A percentile compares a stretch with the other conserved stretches of the same genome.
phyloP scores from a whole-genome alignment of 2,113 vertebrate genomes.

The Petromus typicus region DNA sequence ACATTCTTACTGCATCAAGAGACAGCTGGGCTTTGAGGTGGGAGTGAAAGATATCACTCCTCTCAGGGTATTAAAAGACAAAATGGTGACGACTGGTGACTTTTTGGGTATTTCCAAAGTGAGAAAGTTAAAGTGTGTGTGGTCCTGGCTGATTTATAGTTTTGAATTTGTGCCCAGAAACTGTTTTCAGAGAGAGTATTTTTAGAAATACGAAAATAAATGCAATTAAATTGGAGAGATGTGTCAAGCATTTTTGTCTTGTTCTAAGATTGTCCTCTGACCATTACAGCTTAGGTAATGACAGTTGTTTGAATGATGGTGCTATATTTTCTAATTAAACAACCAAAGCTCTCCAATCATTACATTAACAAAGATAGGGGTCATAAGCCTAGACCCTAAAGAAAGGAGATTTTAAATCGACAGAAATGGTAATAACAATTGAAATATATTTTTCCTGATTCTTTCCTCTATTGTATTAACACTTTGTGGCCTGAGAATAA shows the following conservation, averaged over 20 bases:
- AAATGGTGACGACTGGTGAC: background rate
- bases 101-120: slow-evolving; percentile 23
- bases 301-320: slow-evolving; percentile 70
- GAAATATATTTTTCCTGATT: slow-evolving; percentile 18
- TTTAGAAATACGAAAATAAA: slow-evolving; percentile 81
- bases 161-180: slow-evolving; percentile 76
- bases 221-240: slow-evolving; percentile 76
- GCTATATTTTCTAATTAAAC: slow-evolving; percentile 77
- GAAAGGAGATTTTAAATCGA: slow-evolving; percentile 57
- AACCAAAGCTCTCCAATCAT: slow-evolving; percentile 61
- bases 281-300: slow-evolving; percentile 75
- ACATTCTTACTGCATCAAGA: background rate
- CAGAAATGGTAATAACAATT: slow-evolving; percentile 62
- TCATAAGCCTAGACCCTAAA: slow-evolving; percentile 64
- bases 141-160: slow-evolving; percentile 45
- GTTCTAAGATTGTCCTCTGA: slow-evolving; percentile 69
- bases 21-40: fast-evolving
- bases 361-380: slow-evolving; percentile 58
- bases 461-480: slow-evolving; percentile 46
- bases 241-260: slow-evolving; percentile 42
- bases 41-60: background rate
- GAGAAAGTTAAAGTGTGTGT: background rate
- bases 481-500: background rate
- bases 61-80: background rate
- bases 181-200: slow-evolving; percentile 69